These are phyloP conservation scores for Mastomys natalensis DNA, from an alignment of 2,113 vertebrate genomes.

Conservation along the genomic window DNA sequence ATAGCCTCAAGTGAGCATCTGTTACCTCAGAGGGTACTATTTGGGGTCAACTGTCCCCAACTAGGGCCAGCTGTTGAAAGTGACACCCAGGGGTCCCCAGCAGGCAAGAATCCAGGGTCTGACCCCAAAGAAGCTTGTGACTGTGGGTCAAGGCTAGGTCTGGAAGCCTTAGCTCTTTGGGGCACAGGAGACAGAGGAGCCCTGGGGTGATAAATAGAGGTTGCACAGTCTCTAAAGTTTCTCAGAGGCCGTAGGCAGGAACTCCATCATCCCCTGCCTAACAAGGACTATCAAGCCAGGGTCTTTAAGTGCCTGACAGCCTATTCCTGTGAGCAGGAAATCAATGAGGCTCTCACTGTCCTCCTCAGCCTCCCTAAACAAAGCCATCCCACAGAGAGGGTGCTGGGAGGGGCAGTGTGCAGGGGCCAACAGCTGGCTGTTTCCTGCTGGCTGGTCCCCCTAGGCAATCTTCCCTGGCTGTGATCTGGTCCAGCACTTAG, in stretches of 20 bases:
- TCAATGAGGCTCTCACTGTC: not conserved
- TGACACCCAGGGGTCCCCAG: not conserved
- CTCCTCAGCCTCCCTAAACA: not conserved
- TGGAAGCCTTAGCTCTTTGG: not conserved
- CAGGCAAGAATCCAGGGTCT: not conserved
- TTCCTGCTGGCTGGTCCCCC: not conserved
- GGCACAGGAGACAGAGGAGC: not conserved
- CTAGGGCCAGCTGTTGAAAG: not conserved
- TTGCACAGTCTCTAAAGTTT: not conserved
- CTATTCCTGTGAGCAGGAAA: not conserved
- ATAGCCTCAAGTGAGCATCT: not conserved
- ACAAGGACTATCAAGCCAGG: fast-evolving
- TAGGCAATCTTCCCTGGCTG: not conserved
- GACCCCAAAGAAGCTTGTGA: not conserved
- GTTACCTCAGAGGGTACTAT: not conserved
- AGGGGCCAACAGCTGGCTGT: not conserved
- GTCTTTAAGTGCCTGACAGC: not conserved
- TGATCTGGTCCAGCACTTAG: not conserved
- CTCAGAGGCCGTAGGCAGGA: not conserved
- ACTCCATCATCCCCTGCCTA: not conserved
- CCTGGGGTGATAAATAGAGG: not conserved
- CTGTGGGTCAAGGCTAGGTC: not conserved
- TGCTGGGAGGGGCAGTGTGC: not conserved
- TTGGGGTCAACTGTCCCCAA: not conserved
- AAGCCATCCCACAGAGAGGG: not conserved